Conservation (phyloP, 2,113 vertebrate species). For the Urocynchramus pylzowi region DNA sequence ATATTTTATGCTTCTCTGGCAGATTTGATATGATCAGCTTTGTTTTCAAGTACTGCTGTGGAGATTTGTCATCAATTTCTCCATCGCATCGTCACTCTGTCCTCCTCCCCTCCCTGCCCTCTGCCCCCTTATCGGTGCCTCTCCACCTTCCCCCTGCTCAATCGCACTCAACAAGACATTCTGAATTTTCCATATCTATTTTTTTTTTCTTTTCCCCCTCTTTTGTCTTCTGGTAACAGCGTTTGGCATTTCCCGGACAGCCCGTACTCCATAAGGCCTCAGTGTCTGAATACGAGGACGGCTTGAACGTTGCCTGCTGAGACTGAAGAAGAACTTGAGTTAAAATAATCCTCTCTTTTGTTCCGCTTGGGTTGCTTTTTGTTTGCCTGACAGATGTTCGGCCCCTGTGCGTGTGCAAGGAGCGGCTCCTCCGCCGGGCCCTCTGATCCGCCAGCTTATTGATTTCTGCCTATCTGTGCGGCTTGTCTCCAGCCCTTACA, state of each 20-base stretch:
- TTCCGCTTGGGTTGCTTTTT: constrained; percentile 69
- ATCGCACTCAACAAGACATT: background rate
- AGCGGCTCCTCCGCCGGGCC: constrained; percentile 49
- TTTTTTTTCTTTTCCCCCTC: background rate
- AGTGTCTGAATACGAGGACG: constrained; percentile 55
- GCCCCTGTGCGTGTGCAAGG: constrained; percentile 51
- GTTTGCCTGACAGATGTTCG: constrained; percentile 75
- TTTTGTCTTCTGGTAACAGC: constrained; percentile 57
- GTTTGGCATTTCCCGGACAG: constrained; percentile 64
- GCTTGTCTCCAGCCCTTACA: constrained; percentile 38
- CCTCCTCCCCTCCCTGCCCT: background rate
- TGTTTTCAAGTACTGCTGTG: background rate
- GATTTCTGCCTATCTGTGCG: constrained; percentile 49
- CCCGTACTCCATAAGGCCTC: constrained; percentile 54
- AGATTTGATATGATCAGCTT: background rate
- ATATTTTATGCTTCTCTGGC: background rate
- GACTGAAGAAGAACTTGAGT: constrained; percentile 72
- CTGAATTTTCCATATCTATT: constrained; percentile 35
- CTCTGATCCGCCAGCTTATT: constrained; percentile 63
- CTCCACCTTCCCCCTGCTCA: background rate
- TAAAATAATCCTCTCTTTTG: constrained; percentile 76
- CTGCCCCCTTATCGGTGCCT: background rate
- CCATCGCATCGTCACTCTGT: background rate
- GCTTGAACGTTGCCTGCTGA: constrained; percentile 73
- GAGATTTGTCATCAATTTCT: background rate